phyloP scores from a whole-genome alignment of 1,140 invertebrate species.

The Mylabris phalerata region DNA sequence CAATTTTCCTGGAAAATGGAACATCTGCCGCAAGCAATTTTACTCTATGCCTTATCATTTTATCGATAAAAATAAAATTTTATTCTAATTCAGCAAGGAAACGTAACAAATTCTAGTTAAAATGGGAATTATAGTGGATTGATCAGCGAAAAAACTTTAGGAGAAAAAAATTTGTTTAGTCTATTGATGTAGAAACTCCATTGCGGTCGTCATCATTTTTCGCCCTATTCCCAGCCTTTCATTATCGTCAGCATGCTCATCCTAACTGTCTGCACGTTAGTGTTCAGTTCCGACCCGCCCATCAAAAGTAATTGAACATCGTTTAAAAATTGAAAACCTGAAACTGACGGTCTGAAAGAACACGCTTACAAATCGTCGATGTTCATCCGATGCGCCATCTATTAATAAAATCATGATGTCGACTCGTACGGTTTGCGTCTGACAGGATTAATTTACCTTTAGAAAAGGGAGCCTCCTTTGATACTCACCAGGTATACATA shows the following conservation, averaged over 20 bases:
- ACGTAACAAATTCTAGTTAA: too few relatives aligned
- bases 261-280: constrained; percentile 2
- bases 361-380: constrained; percentile 27
- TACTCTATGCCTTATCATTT: too few relatives aligned
- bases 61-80: too few relatives aligned
- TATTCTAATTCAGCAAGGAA: too few relatives aligned
- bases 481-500: too few relatives aligned
- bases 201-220: constrained; percentile 7
- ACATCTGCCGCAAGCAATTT: too few relatives aligned
- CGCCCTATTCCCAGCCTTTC: constrained; percentile 4
- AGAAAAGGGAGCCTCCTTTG: constrained; percentile 16
- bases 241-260: constrained; percentile 8
- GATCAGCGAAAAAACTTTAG: too few relatives aligned
- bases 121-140: too few relatives aligned
- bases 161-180: too few relatives aligned
- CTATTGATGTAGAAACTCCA: neutral
- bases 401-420: constrained; percentile 36
- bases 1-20: too few relatives aligned
- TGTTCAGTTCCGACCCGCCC: neutral
- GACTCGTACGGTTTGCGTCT: constrained; percentile 24
- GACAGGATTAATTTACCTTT: constrained; percentile 34
- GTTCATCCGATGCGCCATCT: constrained; percentile 32
- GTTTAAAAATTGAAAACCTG: constrained; percentile 34
- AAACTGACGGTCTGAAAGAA: constrained; percentile 30
- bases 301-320: constrained; percentile 27